A percentile compares a stretch with the other conserved stretches of the same genome.
These are phyloP conservation scores for Portunus trituberculatus DNA, from an alignment of 1,140 invertebrate species.

Conservation along the genomic window DNA sequence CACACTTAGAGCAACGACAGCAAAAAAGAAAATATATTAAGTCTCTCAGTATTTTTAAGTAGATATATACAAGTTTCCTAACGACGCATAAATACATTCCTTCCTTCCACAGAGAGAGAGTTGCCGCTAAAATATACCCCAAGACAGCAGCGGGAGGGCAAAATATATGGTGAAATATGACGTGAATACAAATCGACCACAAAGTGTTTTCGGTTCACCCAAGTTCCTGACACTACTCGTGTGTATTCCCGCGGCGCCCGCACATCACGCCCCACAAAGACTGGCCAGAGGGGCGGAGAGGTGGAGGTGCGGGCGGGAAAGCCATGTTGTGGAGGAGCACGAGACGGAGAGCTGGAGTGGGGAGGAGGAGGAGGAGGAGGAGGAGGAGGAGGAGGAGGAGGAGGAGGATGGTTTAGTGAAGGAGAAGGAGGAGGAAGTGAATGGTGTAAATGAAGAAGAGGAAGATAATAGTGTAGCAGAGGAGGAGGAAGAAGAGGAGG, in stretches of 20 bases:
- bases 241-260: neutral
- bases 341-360: neutral
- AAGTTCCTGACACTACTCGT: neutral
- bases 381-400: neutral
- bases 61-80: neutral
- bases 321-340: neutral
- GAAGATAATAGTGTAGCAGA: neutral
- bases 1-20: neutral
- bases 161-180: neutral
- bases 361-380: neutral
- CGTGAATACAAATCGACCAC: neutral
- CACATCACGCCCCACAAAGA: neutral
- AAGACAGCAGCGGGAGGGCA: neutral
- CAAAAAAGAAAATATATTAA: neutral
- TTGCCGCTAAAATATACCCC: neutral
- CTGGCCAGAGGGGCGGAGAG: neutral
- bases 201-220: neutral
- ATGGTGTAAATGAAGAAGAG: neutral
- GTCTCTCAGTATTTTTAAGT: neutral
- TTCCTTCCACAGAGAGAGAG: too few relatives aligned
- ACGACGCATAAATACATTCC: conserved; percentile 1
- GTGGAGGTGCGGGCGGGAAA: neutral
- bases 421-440: neutral
- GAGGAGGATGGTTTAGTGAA: neutral
- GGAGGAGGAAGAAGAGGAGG: neutral